Conservation (phyloP, 2,888 invertebrate genomes). For the Ephialtes manifestator region DNA sequence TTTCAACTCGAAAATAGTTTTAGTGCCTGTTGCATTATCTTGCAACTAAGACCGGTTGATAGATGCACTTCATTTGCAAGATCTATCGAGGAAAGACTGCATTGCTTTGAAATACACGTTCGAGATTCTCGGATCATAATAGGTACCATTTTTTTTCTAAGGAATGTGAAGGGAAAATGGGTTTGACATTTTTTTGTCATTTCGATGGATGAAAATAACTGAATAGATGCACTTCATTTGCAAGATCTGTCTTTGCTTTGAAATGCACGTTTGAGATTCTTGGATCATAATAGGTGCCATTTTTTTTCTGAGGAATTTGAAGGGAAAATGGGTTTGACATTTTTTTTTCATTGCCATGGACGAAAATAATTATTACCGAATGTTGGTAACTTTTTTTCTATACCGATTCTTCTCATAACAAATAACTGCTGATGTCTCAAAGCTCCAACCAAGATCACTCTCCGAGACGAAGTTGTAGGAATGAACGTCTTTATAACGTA, state of each 20-base stretch:
- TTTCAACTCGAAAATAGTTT: slow-evolving; percentile 17
- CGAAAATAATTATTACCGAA: background rate
- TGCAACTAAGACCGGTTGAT: background rate
- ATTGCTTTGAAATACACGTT: background rate
- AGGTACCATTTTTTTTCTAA: background rate
- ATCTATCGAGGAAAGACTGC: background rate
- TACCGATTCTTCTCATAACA: slow-evolving; percentile 49
- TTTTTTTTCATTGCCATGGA: background rate
- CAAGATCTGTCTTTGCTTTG: background rate
- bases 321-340: too few species aligned
- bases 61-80: background rate
- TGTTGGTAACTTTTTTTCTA: background rate
- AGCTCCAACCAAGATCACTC: background rate
- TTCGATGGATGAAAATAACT: too few species aligned
- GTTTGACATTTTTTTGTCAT: background rate
- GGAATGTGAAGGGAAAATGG: background rate
- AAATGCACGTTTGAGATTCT: background rate
- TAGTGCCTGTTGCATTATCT: slow-evolving; percentile 4
- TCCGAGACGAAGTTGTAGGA: background rate
- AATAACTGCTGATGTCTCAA: slow-evolving; percentile 33
- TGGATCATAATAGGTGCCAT: background rate
- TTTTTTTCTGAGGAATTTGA: background rate
- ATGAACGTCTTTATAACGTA: slow-evolving; percentile 7
- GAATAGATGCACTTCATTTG: background rate
- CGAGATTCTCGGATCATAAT: background rate